Evolutionary conservation across 2,797 vertebrate species (phyloP).

Genomic region (Coendou prehensilis): DNA sequence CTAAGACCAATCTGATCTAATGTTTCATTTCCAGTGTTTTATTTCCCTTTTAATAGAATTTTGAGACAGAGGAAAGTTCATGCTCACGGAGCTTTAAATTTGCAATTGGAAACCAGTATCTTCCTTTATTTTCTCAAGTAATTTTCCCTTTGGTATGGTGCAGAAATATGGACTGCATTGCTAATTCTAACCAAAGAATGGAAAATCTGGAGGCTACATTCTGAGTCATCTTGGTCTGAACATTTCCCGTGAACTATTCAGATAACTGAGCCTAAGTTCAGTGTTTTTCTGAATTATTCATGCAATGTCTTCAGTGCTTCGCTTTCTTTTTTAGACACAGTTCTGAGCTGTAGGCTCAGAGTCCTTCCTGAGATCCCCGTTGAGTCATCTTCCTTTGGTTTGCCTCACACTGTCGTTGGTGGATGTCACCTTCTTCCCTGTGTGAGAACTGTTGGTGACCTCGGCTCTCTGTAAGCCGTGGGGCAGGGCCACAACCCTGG

Average conservation of each 20-base stretch:
- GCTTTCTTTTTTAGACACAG: background rate
- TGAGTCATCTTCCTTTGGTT: background rate
- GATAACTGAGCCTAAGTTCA: background rate
- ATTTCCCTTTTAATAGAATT: slow-evolving; percentile 36
- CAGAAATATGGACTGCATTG: background rate
- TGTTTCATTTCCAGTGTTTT: background rate
- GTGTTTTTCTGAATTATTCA: slow-evolving; percentile 54
- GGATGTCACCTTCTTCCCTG: background rate
- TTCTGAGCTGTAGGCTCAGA: background rate
- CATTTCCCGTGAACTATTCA: background rate
- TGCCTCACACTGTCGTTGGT: background rate
- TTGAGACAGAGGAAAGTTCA: background rate
- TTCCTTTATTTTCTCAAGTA: slow-evolving; percentile 48
- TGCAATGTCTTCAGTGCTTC: background rate
- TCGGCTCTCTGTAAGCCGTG: background rate
- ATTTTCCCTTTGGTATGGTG: slow-evolving; percentile 14
- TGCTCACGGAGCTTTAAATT: background rate
- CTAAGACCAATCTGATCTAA: background rate
- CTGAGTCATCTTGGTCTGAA: background rate
- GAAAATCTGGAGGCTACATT: slow-evolving; percentile 1
- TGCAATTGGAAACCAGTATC: slow-evolving; percentile 6
- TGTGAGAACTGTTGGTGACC: background rate
- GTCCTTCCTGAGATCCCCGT: background rate
- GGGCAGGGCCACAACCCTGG: background rate
- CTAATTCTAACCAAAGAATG: slow-evolving; percentile 59